These are phyloP conservation scores for Metallyticus violacea DNA, from an alignment of 2,888 invertebrate species.

Conservation along the genomic window DNA sequence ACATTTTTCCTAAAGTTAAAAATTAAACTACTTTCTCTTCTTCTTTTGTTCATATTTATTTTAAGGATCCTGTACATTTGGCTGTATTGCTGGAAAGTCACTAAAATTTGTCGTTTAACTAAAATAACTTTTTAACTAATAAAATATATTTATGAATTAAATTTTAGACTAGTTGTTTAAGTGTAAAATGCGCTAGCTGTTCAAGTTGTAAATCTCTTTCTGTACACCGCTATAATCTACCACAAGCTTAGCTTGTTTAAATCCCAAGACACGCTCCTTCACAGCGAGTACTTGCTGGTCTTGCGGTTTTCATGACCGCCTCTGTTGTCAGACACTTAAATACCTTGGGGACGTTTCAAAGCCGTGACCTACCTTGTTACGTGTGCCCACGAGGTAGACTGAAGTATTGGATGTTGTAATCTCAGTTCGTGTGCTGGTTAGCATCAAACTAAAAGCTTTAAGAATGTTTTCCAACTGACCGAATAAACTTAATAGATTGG, in stretches of 20 bases:
- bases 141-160: no score
- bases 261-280: background rate
- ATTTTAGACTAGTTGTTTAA: no score
- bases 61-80: no score
- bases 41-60: no score
- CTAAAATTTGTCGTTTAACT: no score
- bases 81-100: no score
- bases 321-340: background rate
- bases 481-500: background rate
- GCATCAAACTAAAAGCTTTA: background rate
- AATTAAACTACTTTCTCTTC: no score
- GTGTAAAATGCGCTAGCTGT: no score
- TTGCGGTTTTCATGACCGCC: background rate
- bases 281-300: background rate
- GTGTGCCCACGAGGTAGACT: background rate
- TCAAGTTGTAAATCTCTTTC: background rate
- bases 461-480: background rate
- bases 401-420: background rate
- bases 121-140: no score
- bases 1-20: no score
- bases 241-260: background rate
- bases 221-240: no score
- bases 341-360: background rate
- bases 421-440: background rate
- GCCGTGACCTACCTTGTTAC: background rate